phyloP scores from a whole-genome alignment of 2,113 vertebrate genomes.

The Dermatemys mawii region DNA sequence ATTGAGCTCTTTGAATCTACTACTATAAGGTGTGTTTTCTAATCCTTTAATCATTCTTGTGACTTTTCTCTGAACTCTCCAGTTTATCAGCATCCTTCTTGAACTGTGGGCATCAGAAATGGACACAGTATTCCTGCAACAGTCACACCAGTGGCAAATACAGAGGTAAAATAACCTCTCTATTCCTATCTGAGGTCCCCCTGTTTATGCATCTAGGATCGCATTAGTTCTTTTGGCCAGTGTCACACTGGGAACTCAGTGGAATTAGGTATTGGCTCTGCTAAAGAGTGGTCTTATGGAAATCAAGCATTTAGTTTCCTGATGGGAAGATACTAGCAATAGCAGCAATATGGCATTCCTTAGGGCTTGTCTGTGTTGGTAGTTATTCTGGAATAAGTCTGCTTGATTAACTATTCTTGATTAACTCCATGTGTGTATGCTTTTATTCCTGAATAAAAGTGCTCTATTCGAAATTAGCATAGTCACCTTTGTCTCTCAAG shows the following conservation, averaged over 20 bases:
- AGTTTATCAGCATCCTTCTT: no score
- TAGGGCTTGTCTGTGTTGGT: not conserved
- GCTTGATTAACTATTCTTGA: not conserved
- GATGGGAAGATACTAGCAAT: not conserved
- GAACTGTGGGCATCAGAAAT: no score
- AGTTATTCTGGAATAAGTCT: not conserved
- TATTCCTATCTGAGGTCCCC: not conserved
- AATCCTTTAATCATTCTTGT: no score
- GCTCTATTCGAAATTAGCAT: no score
- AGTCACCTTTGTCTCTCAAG: no score
- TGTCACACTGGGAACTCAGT: not conserved
- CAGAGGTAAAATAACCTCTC: not conserved
- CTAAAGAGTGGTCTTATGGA: constrained; percentile 16
- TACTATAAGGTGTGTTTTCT: no score
- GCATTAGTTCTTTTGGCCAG: not conserved
- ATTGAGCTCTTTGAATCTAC: no score
- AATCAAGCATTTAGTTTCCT: constrained; percentile 18
- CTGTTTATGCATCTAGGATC: not conserved
- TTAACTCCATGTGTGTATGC: not conserved
- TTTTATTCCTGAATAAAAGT: not conserved
- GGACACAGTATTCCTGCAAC: no score
- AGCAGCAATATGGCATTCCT: not conserved
- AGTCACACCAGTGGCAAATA: no score
- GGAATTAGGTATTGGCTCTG: not conserved
- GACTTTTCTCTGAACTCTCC: no score